Conservation (phyloP, 2,113 vertebrate genomes). For the Podocnemis expansa region DNA sequence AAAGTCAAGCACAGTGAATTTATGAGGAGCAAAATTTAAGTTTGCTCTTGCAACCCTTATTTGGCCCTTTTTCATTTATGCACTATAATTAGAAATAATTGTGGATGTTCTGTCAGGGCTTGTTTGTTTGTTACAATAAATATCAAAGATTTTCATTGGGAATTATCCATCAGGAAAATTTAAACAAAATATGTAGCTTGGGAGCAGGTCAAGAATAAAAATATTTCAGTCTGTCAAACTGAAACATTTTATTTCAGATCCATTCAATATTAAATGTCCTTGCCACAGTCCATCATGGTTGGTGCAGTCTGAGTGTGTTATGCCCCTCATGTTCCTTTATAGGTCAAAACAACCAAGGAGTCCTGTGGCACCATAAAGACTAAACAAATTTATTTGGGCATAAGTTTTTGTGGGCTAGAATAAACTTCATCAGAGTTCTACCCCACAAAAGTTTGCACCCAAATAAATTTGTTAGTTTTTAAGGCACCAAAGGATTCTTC, state of each 20-base stretch:
- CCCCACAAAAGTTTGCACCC: no score
- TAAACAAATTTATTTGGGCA: no score
- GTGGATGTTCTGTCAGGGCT: slow-evolving; percentile 27
- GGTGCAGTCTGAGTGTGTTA: background rate
- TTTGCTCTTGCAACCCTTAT: slow-evolving; percentile 44
- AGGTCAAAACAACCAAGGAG: background rate
- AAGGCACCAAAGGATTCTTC: no score
- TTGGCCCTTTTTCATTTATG: slow-evolving; percentile 39
- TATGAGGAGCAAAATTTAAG: background rate
- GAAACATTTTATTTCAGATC: slow-evolving; percentile 24
- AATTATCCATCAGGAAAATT: slow-evolving; percentile 63
- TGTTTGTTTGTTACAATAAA: background rate
- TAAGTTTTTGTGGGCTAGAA: no score
- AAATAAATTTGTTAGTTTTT: no score
- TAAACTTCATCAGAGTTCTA: no score
- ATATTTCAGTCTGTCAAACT: slow-evolving; percentile 38
- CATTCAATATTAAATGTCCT: background rate
- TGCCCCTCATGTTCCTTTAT: background rate
- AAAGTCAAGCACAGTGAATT: background rate
- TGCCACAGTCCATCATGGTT: background rate
- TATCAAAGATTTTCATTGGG: slow-evolving; percentile 48
- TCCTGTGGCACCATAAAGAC: no score
- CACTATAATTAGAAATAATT: slow-evolving; percentile 57
- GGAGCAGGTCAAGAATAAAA: slow-evolving; percentile 43
- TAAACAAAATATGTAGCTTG: slow-evolving; percentile 53